Percentiles rank a stretch among this genome's conserved stretches.
phyloP scores from a whole-genome alignment of 2,113 vertebrate species.

The Diadophis punctatus region DNA sequence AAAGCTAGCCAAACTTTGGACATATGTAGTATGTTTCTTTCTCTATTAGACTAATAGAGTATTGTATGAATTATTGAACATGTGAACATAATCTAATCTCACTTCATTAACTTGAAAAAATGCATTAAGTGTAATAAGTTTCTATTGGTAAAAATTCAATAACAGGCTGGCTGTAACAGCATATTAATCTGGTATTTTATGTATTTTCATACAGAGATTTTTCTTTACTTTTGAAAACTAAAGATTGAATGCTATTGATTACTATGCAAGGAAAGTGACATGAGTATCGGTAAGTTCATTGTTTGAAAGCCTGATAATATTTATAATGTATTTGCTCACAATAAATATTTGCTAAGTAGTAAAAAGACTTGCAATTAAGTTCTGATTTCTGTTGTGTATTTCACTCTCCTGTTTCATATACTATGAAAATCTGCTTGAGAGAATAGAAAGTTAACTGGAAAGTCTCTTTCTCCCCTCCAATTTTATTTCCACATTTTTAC shows the following conservation, averaged over 20 bases:
- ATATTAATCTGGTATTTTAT: neutral
- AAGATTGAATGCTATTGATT: slow-evolving; percentile 25
- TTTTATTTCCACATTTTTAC: neutral
- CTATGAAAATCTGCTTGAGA: neutral
- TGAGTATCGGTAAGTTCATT: slow-evolving; percentile 10
- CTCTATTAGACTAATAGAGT: neutral
- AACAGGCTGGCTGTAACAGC: accelerated
- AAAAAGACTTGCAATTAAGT: neutral
- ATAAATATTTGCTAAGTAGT: neutral
- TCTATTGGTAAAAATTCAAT: neutral
- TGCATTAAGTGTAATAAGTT: neutral
- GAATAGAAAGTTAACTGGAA: neutral
- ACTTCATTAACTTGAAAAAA: neutral
- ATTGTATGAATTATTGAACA: neutral
- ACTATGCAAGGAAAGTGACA: neutral
- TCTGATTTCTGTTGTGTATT: neutral
- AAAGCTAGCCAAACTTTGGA: neutral
- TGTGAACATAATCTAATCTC: neutral
- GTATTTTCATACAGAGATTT: neutral
- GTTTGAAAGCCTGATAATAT: neutral
- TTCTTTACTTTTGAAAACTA: neutral
- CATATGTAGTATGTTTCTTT: neutral
- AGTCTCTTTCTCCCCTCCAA: too few species aligned
- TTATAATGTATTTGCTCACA: neutral
- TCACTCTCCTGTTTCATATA: neutral